Percentiles rank a stretch among this genome's conserved stretches.
These are phyloP conservation scores for Sebastolobus altivelis DNA, from an alignment of 2,797 vertebrate genomes.

Conservation along the genomic window DNA sequence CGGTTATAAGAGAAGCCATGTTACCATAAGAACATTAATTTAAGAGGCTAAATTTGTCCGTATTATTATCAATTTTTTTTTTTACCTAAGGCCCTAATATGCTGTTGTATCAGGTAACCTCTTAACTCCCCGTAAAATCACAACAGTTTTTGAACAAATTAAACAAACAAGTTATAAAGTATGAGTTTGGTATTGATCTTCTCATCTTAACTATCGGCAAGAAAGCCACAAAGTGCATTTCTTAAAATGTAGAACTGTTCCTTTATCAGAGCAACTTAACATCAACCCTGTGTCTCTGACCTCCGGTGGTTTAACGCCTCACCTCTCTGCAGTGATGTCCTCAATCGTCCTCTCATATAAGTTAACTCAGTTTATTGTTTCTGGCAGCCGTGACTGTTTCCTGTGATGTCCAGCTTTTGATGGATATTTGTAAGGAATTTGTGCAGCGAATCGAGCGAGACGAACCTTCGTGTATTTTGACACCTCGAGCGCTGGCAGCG, in stretches of 20 bases:
- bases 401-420: slow-evolving; percentile 13
- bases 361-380: not conserved
- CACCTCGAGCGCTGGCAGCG: slow-evolving; percentile 51
- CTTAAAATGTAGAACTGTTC: no score
- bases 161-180: not conserved
- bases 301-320: not conserved
- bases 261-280: no score
- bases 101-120: no score
- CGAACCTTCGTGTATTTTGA: slow-evolving; percentile 6
- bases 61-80: no score
- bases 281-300: not conserved
- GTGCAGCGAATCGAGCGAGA: not conserved
- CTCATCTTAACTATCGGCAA: not conserved
- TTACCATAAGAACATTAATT: no score
- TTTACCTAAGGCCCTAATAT: no score
- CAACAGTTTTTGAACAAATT: no score
- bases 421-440: not conserved
- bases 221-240: no score
- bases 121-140: no score
- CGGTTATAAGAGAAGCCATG: no score
- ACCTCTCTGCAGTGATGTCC: not conserved
- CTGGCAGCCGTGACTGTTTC: slow-evolving; percentile 14
- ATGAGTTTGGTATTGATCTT: not conserved
- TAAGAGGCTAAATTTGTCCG: no score
- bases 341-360: not conserved